Evolutionary conservation across 2,113 vertebrate genomes (phyloP), one percentile per base, ranked within the genome.

Genomic region (Romanogobio albipinnatus): DNA sequence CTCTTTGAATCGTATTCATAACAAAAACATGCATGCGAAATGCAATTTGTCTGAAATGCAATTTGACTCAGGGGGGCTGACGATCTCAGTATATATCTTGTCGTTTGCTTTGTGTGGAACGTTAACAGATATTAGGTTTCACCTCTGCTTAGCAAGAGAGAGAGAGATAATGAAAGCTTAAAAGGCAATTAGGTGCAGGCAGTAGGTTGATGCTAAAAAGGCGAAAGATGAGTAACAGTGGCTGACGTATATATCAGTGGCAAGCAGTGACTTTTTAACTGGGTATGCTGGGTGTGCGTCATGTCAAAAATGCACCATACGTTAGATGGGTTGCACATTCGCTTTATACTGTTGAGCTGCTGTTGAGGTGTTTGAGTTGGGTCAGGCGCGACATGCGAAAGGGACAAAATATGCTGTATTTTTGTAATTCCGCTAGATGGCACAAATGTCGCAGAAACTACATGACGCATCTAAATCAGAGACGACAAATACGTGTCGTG

Each of bases 1-100:
- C 80, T 90, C 88, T 85, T 89, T 89, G 86, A 90, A 91, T 90
- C 88, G 64, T 51, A 82, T 74, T 89, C 90, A 88, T 91, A 90
- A 92, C 88, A 90, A 87, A 89, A 84, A 86, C 76, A 85, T 83
- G 82, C 62, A 82, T 84, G 81, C 80, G 36, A 87, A 90, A 91
- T 89, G 73, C 66, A 84, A 91, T 91, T 90, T 87, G 88, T 76
- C 62, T 33, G 59, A 87, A 91, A 91, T 90, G 71, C 70, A 85
- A 91, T 91, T 90, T 88, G 87, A 83, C 82, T 86, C 68, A 1
- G 45, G 82, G 85, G 84, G 86, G 74, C 85, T 81, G 61, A 62
- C 73, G 45, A 85, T 56, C 59, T 84, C 61, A 62, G 58, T 61
- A 58, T 45, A 71, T 51, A 81, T 78, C 81, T 62, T 17, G 47